Evolutionary conservation across 2,888 invertebrate genomes (phyloP).

Genomic region (Caenorhabditis uteleia): DNA sequence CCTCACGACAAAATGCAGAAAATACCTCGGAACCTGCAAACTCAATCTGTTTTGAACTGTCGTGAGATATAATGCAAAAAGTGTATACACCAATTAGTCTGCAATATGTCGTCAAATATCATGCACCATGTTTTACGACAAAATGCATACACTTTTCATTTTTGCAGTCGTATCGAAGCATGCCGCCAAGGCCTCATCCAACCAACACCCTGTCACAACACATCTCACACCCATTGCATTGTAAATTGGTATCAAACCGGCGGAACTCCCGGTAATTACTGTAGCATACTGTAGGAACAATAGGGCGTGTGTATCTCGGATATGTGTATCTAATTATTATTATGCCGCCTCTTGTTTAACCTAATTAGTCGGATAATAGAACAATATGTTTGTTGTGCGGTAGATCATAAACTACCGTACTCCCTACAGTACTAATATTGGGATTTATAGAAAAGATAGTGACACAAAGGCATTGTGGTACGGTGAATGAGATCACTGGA

Average conservation of each 20-base stretch:
- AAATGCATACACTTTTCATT: not conserved
- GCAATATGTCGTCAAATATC: no score
- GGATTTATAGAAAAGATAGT: slow-evolving; percentile 51
- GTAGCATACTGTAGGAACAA: no score
- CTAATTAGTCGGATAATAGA: slow-evolving; percentile 7
- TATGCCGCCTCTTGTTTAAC: not conserved
- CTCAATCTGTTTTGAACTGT: no score
- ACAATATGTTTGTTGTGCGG: not conserved
- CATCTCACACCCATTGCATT: slow-evolving; percentile 65
- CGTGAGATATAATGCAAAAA: no score
- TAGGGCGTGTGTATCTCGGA: no score
- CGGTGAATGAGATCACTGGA: slow-evolving; percentile 56
- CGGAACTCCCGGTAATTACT: slow-evolving; percentile 45
- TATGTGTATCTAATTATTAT: slow-evolving; percentile 1
- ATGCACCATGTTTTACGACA: no score
- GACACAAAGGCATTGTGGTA: slow-evolving; percentile 62
- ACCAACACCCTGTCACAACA: slow-evolving; percentile 56
- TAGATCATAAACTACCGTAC: no score
- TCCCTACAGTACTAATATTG: not conserved
- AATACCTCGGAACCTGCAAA: no score
- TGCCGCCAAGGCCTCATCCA: slow-evolving; percentile 57
- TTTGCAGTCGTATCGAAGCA: slow-evolving; percentile 37
- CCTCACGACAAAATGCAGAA: not conserved
- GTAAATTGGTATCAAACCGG: slow-evolving; percentile 58
- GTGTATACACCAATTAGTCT: no score